phyloP scores from a whole-genome alignment of 1,140 invertebrate species.

The Popillia japonica region DNA sequence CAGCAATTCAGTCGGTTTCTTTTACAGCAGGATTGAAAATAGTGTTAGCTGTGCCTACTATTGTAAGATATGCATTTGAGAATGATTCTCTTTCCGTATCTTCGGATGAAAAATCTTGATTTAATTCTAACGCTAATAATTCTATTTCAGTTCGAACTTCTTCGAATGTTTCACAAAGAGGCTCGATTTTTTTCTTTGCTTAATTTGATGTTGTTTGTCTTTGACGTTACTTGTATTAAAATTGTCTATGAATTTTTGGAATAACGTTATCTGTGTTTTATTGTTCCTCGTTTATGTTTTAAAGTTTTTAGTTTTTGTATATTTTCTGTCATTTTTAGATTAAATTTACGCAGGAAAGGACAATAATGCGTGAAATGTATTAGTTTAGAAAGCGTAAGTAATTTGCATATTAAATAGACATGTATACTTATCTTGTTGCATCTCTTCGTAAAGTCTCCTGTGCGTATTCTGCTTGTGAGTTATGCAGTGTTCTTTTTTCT shows the following conservation, averaged over 20 bases:
- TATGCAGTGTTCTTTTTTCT: too few relatives aligned
- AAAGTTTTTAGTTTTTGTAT: constrained; percentile 7
- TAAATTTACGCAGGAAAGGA: too few relatives aligned
- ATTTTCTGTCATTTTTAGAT: too few relatives aligned
- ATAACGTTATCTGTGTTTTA: neutral
- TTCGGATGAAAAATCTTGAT: too few relatives aligned
- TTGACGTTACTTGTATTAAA: neutral
- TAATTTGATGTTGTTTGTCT: neutral
- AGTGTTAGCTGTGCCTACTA: neutral
- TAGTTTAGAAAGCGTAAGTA: too few relatives aligned
- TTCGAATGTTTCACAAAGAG: neutral
- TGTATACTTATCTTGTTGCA: too few relatives aligned
- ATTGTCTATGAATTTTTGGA: neutral
- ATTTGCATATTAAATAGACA: too few relatives aligned
- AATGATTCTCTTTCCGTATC: neutral
- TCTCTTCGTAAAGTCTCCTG: too few relatives aligned
- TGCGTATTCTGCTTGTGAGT: too few relatives aligned
- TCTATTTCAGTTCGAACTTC: neutral
- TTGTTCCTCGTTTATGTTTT: too few relatives aligned
- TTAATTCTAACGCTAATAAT: neutral
- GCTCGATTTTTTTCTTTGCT: neutral
- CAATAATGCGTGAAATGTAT: too few relatives aligned
- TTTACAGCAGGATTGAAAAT: neutral
- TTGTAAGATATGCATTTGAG: neutral
- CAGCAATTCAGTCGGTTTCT: neutral